Conservation (phyloP, 2,888 invertebrate genomes). For the Apamea sordens region DNA sequence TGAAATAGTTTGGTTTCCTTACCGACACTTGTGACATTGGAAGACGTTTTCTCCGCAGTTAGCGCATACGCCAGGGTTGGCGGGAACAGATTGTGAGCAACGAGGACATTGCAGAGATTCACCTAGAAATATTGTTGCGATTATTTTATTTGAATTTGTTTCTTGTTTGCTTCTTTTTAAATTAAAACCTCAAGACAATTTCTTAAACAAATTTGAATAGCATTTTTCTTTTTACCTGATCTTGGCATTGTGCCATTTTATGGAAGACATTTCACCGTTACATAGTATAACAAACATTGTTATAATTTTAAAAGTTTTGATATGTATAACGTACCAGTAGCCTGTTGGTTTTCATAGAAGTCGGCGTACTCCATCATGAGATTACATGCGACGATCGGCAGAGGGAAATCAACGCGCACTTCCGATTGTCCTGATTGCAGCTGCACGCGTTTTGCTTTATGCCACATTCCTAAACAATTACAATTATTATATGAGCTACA, state of each 20-base stretch:
- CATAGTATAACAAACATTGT: not conserved
- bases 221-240: not conserved
- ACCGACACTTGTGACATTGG: slow-evolving; percentile 99
- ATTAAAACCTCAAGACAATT: not conserved
- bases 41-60: slow-evolving; percentile 99
- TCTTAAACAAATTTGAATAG: not conserved
- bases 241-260: no score
- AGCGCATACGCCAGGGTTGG: slow-evolving; percentile 99
- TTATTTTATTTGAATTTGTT: not conserved
- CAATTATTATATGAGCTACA: not conserved
- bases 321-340: slow-evolving; percentile 90
- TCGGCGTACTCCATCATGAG: slow-evolving; percentile 99
- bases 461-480: slow-evolving; percentile 94
- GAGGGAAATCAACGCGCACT: slow-evolving; percentile 98
- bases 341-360: slow-evolving; percentile 98
- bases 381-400: slow-evolving; percentile 99
- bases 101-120: slow-evolving; percentile 98
- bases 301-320: not conserved
- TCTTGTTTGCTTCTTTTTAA: not conserved
- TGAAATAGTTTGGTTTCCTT: slow-evolving; percentile 62
- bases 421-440: slow-evolving; percentile 98
- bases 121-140: slow-evolving; percentile 70
- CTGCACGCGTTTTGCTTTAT: slow-evolving; percentile 98
- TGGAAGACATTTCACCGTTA: not conserved
- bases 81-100: slow-evolving; percentile 98